phyloP scores from a whole-genome alignment of 1,140 invertebrate genomes.

The Whitmania pigra region DNA sequence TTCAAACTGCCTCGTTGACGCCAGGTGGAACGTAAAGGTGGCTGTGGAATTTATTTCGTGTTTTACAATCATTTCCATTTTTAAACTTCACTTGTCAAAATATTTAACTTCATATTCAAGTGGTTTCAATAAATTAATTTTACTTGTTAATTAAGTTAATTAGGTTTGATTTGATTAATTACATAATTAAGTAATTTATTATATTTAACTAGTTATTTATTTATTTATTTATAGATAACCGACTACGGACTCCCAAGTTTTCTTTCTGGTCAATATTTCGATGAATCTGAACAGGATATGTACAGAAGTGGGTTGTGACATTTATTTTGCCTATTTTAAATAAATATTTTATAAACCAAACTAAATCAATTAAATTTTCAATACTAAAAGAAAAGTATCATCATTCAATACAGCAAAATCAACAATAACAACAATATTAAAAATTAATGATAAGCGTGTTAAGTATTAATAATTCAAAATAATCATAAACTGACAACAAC shows the following conservation, averaged over 20 bases:
- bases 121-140: too few relatives aligned
- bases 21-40: conserved; percentile 78
- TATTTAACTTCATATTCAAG: too few relatives aligned
- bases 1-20: conserved; percentile 75
- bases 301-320: conserved; percentile 13
- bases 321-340: too few relatives aligned
- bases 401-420: not conserved
- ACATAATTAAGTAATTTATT: not conserved
- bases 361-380: not conserved
- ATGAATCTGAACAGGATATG: conserved; percentile 9
- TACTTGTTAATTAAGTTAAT: too few relatives aligned
- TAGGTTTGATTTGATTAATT: too few relatives aligned
- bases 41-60: conserved; percentile 37
- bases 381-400: too few relatives aligned
- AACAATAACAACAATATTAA: not conserved
- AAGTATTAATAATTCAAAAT: not conserved
- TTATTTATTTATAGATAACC: conserved; percentile 11
- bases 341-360: not conserved
- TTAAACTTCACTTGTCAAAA: too few relatives aligned
- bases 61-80: too few relatives aligned
- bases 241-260: conserved; percentile 23
- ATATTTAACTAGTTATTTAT: conserved; percentile 3
- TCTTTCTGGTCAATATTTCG: conserved; percentile 10
- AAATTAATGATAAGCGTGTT: too few relatives aligned
- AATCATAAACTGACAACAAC: not conserved